A percentile compares a stretch with the other conserved stretches of the same genome.
phyloP scores from a whole-genome alignment of 2,888 invertebrate genomes.

The Lymantria dispar region DNA sequence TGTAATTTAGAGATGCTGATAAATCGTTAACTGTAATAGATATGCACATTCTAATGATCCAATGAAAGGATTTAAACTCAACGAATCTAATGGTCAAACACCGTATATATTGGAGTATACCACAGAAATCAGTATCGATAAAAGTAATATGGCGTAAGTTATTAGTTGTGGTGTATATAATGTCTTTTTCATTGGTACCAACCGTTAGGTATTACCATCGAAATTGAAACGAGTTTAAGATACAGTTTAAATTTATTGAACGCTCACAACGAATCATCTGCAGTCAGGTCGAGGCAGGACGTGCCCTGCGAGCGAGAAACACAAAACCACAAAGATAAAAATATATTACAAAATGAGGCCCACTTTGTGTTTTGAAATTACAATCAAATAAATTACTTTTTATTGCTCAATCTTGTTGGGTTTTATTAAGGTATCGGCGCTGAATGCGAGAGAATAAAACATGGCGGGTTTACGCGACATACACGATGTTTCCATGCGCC shows the following conservation, averaged over 20 bases:
- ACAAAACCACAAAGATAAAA: slow-evolving; percentile 80
- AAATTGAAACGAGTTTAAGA: slow-evolving; percentile 64
- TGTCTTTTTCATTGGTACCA: slow-evolving; percentile 59
- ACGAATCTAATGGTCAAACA: too few relatives aligned
- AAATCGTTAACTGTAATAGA: slow-evolving; percentile 47
- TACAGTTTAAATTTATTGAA: slow-evolving; percentile 59
- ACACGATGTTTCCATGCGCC: slow-evolving; percentile 64
- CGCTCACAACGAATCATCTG: slow-evolving; percentile 58
- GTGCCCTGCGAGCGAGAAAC: slow-evolving; percentile 67
- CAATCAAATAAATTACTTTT: slow-evolving; percentile 83
- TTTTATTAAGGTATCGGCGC: slow-evolving; percentile 81
- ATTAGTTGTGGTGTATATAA: slow-evolving; percentile 56
- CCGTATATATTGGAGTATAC: neutral
- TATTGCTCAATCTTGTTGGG: slow-evolving; percentile 82
- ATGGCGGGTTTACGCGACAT: slow-evolving; percentile 76
- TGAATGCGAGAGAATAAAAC: slow-evolving; percentile 76
- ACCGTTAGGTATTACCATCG: slow-evolving; percentile 51
- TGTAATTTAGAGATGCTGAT: slow-evolving; percentile 54
- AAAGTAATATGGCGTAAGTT: slow-evolving; percentile 27
- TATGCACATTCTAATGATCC: slow-evolving; percentile 59
- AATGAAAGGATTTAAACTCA: slow-evolving; percentile 38
- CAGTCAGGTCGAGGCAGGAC: slow-evolving; percentile 57
- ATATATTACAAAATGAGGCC: slow-evolving; percentile 80
- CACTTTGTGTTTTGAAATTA: slow-evolving; percentile 82
- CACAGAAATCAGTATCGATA: slow-evolving; percentile 11